Conservation (phyloP, 1,140 invertebrate species). For the Stegodyphus mimosarum region DNA sequence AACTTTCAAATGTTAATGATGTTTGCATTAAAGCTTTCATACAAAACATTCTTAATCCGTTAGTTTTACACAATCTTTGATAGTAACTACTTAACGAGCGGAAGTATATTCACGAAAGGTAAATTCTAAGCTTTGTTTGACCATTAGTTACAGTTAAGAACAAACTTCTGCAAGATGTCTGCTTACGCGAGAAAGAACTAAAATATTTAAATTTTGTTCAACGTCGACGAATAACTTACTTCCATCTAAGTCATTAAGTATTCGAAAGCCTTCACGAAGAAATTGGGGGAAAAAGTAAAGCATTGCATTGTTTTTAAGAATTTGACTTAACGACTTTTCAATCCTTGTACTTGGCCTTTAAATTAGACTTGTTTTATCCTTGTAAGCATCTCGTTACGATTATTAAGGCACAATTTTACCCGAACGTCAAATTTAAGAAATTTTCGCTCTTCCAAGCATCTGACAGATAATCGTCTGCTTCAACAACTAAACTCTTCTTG, state of each 20-base stretch:
- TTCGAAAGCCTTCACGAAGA: background rate
- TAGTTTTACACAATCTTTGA: background rate
- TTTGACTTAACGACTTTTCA: constrained; percentile 51
- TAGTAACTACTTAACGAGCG: background rate
- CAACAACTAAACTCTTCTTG: constrained; percentile 55
- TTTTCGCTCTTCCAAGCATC: constrained; percentile 2
- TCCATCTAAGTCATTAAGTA: constrained; percentile 31
- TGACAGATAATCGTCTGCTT: constrained; percentile 50
- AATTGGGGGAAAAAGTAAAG: constrained; percentile 25
- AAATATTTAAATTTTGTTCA: background rate
- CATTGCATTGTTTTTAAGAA: constrained; percentile 31
- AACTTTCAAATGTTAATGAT: too few relatives aligned
- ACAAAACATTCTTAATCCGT: background rate
- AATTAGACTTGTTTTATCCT: constrained; percentile 33
- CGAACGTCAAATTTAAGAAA: constrained; percentile 34
- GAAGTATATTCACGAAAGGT: background rate
- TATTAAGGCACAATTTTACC: constrained; percentile 37
- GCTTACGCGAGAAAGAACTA: background rate
- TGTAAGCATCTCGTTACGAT: constrained; percentile 29
- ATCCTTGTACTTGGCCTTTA: constrained; percentile 13
- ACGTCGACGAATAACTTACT: background rate
- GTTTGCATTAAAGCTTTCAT: background rate
- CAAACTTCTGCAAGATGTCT: background rate
- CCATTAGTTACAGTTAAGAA: constrained; percentile 4
- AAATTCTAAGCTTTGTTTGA: background rate